Base-by-base conservation (phyloP, 2,888 invertebrate species). In the Papilio elwesi region DNA sequence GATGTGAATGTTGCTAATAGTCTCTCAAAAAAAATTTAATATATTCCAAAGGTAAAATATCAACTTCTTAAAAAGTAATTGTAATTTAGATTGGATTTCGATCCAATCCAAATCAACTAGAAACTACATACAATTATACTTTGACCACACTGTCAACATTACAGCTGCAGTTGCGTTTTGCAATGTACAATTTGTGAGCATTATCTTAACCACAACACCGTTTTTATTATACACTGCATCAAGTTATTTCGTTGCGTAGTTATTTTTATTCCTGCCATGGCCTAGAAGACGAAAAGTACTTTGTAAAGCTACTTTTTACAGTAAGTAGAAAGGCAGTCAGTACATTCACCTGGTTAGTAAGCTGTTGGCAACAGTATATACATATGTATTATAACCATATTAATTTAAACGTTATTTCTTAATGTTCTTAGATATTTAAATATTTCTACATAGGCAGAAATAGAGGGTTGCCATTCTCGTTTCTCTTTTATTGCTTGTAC, bases 121-220 rank as follows among this genome's bases (percentile, higher is more conserved):
- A 66, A 9, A 49, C 26, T 6, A 53, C 15, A 69, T 16, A 36
- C 55, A 47, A 59, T 68, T 73, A 68, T 16, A 55, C 55, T 38
- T 67, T 12, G 38, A 71, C 71, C 71, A 59, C 66, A 67, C 57
- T 71, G 66, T 71, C 71, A 71, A 71, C 66, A 71, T 66, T 59
- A 65, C 64, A 11, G 11, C n/a, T 43, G 59, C 38, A 53, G 36
- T 43, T 49, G 26, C 49, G 51, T 4, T 26, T 36, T 15, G 47
- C 49, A 70, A 47, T 49, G 36, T n/a, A 57, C 38, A 68, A 68
- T 68, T 59, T 68, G 57, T 49, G 49, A 59, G 49, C 49, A 49
- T 59, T 68, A 59, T 49, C 59, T 7, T 36, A 59, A 68, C 68
- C 68, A 8, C 68, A 68, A 36, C 47, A 49, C 59, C 38, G 68